Base-by-base conservation (phyloP, 2,888 invertebrate genomes). In the Pseudococcus jackbeardsleyi region DNA sequence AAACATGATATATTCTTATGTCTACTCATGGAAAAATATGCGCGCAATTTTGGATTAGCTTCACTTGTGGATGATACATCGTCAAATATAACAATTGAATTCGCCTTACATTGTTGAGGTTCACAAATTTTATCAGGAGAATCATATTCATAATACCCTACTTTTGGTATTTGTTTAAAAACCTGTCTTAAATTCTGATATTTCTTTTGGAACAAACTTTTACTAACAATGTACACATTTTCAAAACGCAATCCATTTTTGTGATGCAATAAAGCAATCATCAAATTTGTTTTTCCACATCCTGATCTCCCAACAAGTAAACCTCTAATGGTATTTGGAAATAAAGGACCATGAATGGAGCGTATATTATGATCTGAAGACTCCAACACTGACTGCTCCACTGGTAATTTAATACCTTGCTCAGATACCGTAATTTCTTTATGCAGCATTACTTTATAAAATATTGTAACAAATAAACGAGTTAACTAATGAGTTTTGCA, bases 1-100 rank as follows among this genome's bases (percentile, higher is more conserved):
- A 90, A 90, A 77, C 88, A 88, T 85, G 90, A 90, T 6, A 90
- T 89, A 50, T 89, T 84, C 85, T 89, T 89, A 54, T 90, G 90
- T 79, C 90, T 46, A 8, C 90, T 89, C 89, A 89, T 90, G 64
- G 89, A 89, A 86, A 90, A 90, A 86, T 89, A 90, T 8, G 89
- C 88, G 82, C 89, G 89, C 0, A 90, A 64, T 17, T 64, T 64
- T 3, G 17, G 85, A 64, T 89, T 88, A 42, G 90, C 86, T 87
- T 90, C 90, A 12, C 90, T 90, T 50, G 90, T 90, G 26, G 89
- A 91, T 15, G 90, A 90, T 33, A 91, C 90, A 90, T 91, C 91
- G 89, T 91, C 91, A 89, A 92, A 91, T 68, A 92, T 91, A 89
- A 91, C 90, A 22, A 91, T 90, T 12, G 91, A 91, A 89, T 91